Conservation (phyloP, 2,888 invertebrate genomes). For the Onchidella celtica region DNA sequence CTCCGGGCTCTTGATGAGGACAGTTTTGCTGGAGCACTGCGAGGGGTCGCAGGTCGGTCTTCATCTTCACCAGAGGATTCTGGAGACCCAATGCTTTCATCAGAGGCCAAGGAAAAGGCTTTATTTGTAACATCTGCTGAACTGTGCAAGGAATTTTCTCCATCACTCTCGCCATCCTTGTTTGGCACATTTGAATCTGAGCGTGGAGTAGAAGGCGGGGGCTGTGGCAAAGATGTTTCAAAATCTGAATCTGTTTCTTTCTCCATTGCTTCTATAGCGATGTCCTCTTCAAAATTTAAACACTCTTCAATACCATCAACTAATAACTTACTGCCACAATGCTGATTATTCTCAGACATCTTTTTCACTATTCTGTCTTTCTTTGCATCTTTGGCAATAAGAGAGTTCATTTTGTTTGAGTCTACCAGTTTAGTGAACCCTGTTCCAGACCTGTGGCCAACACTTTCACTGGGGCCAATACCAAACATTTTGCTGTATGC, state of each 20-base stretch:
- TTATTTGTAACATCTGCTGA: conserved; percentile 47
- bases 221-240: conserved; percentile 35
- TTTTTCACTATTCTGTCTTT: not conserved
- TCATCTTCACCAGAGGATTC: not conserved
- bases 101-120: conserved; percentile 40
- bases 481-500: not conserved
- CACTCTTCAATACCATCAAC: not conserved
- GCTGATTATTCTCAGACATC: not conserved
- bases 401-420: not conserved
- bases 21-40: conserved; percentile 43
- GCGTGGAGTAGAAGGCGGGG: conserved; percentile 15
- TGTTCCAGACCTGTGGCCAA: not conserved
- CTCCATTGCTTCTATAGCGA: not conserved
- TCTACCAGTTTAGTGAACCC: conserved; percentile 19
- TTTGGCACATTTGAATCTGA: not conserved
- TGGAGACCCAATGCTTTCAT: conserved; percentile 41
- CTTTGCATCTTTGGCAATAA: not conserved
- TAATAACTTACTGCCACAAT: not conserved
- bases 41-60: conserved; percentile 26
- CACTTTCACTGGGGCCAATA: not conserved
- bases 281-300: not conserved
- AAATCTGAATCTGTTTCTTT: conserved; percentile 26
- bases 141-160: conserved; percentile 38
- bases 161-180: conserved; percentile 24
- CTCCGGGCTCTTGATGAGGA: conserved; percentile 10